Conservation (phyloP, 2,113 vertebrate species). For the Equus przewalskii region DNA sequence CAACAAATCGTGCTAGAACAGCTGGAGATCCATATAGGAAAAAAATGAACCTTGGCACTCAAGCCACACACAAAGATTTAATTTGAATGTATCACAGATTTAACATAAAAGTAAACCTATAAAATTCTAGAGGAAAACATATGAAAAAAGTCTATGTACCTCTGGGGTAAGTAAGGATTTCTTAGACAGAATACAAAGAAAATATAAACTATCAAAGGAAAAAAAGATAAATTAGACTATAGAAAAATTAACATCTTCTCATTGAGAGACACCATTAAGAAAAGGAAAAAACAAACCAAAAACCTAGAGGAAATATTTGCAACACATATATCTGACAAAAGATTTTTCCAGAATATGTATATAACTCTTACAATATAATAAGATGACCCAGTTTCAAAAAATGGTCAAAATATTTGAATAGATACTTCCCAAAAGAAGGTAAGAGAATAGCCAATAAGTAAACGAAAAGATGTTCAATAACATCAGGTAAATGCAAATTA, state of each 20-base stretch:
- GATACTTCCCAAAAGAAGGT: slow-evolving; percentile 25
- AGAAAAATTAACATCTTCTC: slow-evolving; percentile 47
- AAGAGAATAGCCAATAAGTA: slow-evolving; percentile 24
- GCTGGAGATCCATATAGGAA: not conserved
- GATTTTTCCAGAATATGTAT: not conserved
- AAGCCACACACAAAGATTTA: not conserved
- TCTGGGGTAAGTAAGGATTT: not conserved
- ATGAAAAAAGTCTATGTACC: not conserved
- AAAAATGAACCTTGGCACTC: not conserved
- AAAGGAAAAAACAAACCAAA: slow-evolving; percentile 21
- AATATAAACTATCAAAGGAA: not conserved
- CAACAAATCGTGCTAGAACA: not conserved
- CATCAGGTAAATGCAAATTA: slow-evolving; percentile 56
- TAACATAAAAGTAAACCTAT: slow-evolving; percentile 6
- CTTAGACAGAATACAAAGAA: not conserved
- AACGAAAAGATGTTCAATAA: slow-evolving; percentile 31
- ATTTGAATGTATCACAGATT: not conserved
- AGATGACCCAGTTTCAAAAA: not conserved
- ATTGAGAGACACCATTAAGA: slow-evolving; percentile 32
- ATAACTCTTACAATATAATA: not conserved
- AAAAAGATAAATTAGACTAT: not conserved
- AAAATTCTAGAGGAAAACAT: slow-evolving; percentile 18
- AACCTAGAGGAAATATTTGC: not conserved
- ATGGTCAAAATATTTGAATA: slow-evolving; percentile 10
- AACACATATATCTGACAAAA: not conserved